phyloP scores from a whole-genome alignment of 1,140 invertebrate species.

The Asbolus verrucosus region DNA sequence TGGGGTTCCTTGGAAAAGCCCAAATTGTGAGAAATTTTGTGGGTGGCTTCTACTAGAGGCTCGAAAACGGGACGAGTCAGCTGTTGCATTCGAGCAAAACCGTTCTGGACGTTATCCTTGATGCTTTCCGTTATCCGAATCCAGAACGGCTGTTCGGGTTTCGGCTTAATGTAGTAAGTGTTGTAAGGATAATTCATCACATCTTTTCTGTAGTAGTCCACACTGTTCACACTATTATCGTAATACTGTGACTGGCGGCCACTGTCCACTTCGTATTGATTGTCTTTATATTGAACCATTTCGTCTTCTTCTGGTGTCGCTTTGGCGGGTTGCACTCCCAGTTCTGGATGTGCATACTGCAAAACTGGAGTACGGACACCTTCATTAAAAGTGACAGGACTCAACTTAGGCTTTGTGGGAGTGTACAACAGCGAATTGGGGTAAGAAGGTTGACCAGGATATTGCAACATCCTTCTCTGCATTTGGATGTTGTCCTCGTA shows the following conservation, averaged over 20 bases:
- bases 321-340: slow-evolving; percentile 80
- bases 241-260: slow-evolving; percentile 64
- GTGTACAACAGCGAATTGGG: slow-evolving; percentile 74
- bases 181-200: slow-evolving; percentile 69
- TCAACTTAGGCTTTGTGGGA: slow-evolving; percentile 66
- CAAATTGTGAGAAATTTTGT: slow-evolving; percentile 81
- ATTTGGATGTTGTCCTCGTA: slow-evolving; percentile 68
- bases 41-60: slow-evolving; percentile 79
- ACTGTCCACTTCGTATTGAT: slow-evolving; percentile 46
- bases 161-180: slow-evolving; percentile 66
- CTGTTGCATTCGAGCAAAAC: slow-evolving; percentile 77
- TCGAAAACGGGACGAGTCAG: slow-evolving; percentile 78
- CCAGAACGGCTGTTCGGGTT: slow-evolving; percentile 75
- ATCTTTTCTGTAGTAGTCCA: slow-evolving; percentile 66
- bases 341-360: slow-evolving; percentile 82
- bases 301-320: slow-evolving; percentile 66
- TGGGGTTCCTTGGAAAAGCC: slow-evolving; percentile 70
- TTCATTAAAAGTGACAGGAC: slow-evolving; percentile 72
- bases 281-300: slow-evolving; percentile 9
- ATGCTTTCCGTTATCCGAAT: slow-evolving; percentile 77
- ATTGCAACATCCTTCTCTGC: slow-evolving; percentile 77
- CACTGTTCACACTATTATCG: slow-evolving; percentile 68
- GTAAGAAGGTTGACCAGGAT: slow-evolving; percentile 72
- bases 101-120: slow-evolving; percentile 77
- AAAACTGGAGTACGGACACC: slow-evolving; percentile 78